Percentiles rank a stretch among this genome's conserved stretches.
phyloP scores from a whole-genome alignment of 1,140 invertebrate genomes.

The Polypedilum vanderplanki region DNA sequence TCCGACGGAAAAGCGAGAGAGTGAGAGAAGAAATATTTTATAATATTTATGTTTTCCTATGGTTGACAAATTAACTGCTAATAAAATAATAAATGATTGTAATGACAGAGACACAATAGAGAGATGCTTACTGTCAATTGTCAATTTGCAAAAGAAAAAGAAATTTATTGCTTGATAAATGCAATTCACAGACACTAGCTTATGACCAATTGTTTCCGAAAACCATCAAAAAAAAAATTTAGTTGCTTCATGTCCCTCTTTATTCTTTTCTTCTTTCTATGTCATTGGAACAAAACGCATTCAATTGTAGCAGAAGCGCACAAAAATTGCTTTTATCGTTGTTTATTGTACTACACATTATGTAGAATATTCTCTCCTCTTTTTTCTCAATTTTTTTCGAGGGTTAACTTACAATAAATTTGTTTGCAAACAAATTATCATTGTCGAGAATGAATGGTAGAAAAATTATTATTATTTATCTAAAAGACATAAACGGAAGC shows the following conservation, averaged over 20 bases:
- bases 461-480: conserved; percentile 7
- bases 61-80: conserved; percentile 24
- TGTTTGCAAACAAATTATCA: conserved; percentile 28
- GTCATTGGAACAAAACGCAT: conserved; percentile 11
- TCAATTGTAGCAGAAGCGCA: neutral
- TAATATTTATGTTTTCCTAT: too few relatives aligned
- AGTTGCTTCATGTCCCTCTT: neutral
- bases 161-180: conserved; percentile 22
- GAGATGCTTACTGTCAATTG: neutral
- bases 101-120: neutral
- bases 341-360: too few relatives aligned
- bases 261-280: neutral
- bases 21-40: too few relatives aligned
- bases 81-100: conserved; percentile 28
- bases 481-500: neutral
- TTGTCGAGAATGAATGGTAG: neutral
- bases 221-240: conserved; percentile 8
- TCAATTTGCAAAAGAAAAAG: neutral
- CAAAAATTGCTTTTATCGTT: too few relatives aligned
- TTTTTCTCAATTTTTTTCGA: neutral
- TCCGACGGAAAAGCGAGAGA: too few relatives aligned
- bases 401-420: conserved; percentile 23
- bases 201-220: conserved; percentile 27
- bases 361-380: neutral
- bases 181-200: neutral